A percentile compares a stretch with the other conserved stretches of the same genome.
These are phyloP conservation scores for Balaeniceps rex DNA, from an alignment of 2,113 vertebrate species.

Conservation along the genomic window DNA sequence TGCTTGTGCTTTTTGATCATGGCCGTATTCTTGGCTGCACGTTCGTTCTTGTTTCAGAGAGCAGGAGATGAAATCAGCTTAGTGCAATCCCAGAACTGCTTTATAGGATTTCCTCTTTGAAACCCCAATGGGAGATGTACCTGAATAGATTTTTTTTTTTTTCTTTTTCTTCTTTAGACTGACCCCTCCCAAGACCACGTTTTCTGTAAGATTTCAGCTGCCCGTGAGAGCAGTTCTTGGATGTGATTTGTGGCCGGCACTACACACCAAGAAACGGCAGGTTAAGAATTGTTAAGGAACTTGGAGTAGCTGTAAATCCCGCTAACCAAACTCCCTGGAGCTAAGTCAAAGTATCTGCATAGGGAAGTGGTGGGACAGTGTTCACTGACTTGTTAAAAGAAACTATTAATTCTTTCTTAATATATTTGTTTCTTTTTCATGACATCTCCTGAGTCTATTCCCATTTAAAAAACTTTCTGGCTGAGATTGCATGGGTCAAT, in stretches of 20 bases:
- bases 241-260: neutral
- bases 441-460: neutral
- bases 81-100: neutral
- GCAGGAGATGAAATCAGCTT: neutral
- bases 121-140: neutral
- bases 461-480: neutral
- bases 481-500: neutral
- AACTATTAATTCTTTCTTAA: neutral
- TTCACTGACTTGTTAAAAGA: neutral
- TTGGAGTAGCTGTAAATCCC: neutral
- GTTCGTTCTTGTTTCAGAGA: neutral
- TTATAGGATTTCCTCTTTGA: neutral
- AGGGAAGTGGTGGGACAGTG: neutral
- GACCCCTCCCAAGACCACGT: neutral
- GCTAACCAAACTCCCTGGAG: neutral
- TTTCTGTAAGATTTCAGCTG: neutral
- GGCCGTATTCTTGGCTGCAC: neutral
- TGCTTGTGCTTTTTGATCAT: neutral
- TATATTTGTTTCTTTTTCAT: neutral
- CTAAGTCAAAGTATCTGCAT: neutral
- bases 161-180: neutral
- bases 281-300: neutral
- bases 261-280: neutral
- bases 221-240: neutral
- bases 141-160: neutral